Evolutionary conservation across 2,113 vertebrate genomes (phyloP).

Genomic region (Chaetodon auriga): DNA sequence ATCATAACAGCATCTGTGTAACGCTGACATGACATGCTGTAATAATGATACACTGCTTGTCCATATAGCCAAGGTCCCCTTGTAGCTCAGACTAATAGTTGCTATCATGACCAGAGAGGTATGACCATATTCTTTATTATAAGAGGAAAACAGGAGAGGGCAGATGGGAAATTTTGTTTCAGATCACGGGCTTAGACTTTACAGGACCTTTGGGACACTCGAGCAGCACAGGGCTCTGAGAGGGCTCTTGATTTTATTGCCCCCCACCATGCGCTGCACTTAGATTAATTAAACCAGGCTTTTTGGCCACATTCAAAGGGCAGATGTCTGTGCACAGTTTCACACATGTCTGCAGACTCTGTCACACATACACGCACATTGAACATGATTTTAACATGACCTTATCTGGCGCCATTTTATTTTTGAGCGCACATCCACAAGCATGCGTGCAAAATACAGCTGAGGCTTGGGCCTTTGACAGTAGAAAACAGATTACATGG

Average conservation of each 20-base stretch:
- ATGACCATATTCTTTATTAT: slow-evolving; percentile 48
- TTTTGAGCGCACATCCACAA: slow-evolving; percentile 30
- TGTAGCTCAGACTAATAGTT: slow-evolving; percentile 64
- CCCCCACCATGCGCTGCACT: slow-evolving; percentile 51
- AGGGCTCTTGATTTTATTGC: slow-evolving; percentile 64
- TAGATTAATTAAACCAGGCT: slow-evolving; percentile 58
- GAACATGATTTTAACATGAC: slow-evolving; percentile 59
- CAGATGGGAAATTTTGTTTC: slow-evolving; percentile 64
- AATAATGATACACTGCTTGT: slow-evolving; percentile 68
- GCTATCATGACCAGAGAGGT: slow-evolving; percentile 63
- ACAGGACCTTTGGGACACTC: slow-evolving; percentile 57
- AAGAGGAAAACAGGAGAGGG: slow-evolving; percentile 50
- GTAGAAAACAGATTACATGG: slow-evolving; percentile 82
- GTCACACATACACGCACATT: background rate
- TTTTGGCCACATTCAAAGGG: slow-evolving; percentile 62
- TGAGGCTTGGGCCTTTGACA: slow-evolving; percentile 68
- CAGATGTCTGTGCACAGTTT: slow-evolving; percentile 30
- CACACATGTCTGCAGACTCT: slow-evolving; percentile 12
- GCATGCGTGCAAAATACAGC: slow-evolving; percentile 56
- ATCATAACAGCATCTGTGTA: slow-evolving; percentile 70
- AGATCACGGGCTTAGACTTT: slow-evolving; percentile 48
- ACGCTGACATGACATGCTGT: slow-evolving; percentile 70
- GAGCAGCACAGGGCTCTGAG: slow-evolving; percentile 22
- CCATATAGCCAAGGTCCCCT: slow-evolving; percentile 64
- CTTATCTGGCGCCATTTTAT: slow-evolving; percentile 61